Base-by-base conservation (phyloP, 2,888 invertebrate genomes). In the Dusona sp. region DNA sequence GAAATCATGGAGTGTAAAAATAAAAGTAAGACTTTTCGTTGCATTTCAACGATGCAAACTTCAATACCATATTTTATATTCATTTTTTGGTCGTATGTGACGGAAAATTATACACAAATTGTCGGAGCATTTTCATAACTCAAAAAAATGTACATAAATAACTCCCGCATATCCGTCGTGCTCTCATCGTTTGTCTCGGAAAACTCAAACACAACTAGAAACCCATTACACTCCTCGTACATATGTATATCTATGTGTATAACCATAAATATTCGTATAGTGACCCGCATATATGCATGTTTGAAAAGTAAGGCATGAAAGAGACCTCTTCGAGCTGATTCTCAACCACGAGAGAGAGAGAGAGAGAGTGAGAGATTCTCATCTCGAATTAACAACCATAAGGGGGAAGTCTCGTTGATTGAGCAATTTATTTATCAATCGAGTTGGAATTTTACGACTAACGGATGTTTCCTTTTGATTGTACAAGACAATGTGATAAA, bases 351-450 rank as follows among this genome's bases (percentile, higher is more conserved):
- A 36, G 36, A 67, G 65, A 25, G n/a, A 16, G 51, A 8, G 64
- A 38, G 29, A 48, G 65, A 8, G 22, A 33, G 33, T 54, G 42
- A 19, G 48, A 51, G 13, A 48, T n/a, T 29, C 42, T 73, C 51
- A 7, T 72, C 80, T 65, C 25, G 68, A 82, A 82, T 75, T 68
- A 61, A 75, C 68, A 57, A 75, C n/a, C 67, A 33, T 33, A 57
- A 67, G 67, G 78, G 51, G 57, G 38, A 68, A 3, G 25, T 48
- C 73, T 48, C 33, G 54, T 82, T 64, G 78, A 72, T 78, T 54
- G 78, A 78, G 83, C 77, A 70, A 78, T 83, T 83, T 78, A 83
- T 72, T 81, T 67, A 73, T 54, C 83, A 78, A 83, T 78, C 48
- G 29, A 25, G 70, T 33, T 57, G 36, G 25, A 57, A 74, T 75